Percentiles rank a stretch among this genome's conserved stretches.
phyloP scores from a whole-genome alignment of 2,888 invertebrate genomes.

The Buathra laborator region DNA sequence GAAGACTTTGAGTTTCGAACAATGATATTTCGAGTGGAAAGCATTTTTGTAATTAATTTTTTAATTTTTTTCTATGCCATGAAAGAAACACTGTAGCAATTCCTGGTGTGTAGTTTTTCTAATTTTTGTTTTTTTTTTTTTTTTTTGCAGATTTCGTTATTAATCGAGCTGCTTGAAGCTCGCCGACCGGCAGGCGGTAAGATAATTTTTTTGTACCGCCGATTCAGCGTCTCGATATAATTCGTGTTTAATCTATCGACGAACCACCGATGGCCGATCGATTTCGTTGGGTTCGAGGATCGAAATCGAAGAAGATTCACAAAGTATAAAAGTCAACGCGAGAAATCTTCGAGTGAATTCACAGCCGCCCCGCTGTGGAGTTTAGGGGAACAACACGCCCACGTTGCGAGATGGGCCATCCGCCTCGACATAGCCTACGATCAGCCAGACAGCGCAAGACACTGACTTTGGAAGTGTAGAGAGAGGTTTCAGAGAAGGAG shows the following conservation, averaged over 20 bases:
- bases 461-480: conserved; percentile 74
- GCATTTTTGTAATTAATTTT: neutral
- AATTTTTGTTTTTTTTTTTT: neutral
- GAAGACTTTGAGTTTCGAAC: neutral
- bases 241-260: conserved; percentile 79
- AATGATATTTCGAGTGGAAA: too few relatives aligned
- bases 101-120: too few relatives aligned
- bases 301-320: conserved; percentile 64
- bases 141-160: neutral
- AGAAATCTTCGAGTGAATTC: conserved; percentile 70
- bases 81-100: too few relatives aligned
- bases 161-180: too few relatives aligned
- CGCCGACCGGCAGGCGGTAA: neutral
- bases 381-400: conserved; percentile 82
- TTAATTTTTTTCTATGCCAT: too few relatives aligned
- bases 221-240: conserved; percentile 75
- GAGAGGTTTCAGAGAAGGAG: conserved; percentile 66
- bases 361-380: conserved; percentile 80
- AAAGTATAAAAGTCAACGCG: conserved; percentile 51
- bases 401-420: conserved; percentile 70
- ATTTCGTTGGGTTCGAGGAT: conserved; percentile 69
- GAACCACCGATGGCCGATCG: conserved; percentile 79
- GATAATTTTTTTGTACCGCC: neutral
- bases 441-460: conserved; percentile 71
- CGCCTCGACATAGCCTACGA: conserved; percentile 72